Evolutionary conservation across 2,888 invertebrate genomes (phyloP), one percentile per base, ranked within the genome.

Genomic region (Drosophila macrothrix): DNA sequence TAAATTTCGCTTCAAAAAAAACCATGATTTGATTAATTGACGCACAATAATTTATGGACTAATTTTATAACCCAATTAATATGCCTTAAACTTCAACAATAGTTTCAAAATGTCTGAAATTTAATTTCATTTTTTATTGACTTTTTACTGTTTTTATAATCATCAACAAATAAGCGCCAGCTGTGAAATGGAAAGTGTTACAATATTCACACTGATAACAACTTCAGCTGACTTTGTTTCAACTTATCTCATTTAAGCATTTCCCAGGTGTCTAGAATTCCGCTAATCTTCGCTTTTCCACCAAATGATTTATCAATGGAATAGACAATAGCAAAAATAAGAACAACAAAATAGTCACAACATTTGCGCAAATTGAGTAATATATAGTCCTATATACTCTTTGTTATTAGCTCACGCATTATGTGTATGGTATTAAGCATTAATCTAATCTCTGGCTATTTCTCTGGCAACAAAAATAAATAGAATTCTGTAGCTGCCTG

Each of bases 371-470:
- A 50, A 50, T 41, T 52, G 19, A 29, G 14, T 12, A 41, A 50
- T 14, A 61, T 53, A 46, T 35, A 19, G 14, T n/a, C 6, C 29
- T 19, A 37, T 39, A 19, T 31, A 28, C 22, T 5, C 12, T n/a
- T 39, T 31, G 46, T 16, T n/a, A 37, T 28, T 43, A 16, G 14
- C 54, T 39, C 65, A 58, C 39, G 55, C 54, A 31, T 35, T 58
- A 37, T 28, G 50, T 35, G 25, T 22, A 4, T 60, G 62, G 52
- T 33, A 35, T 67, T 56, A 25, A 0, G 29, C 7, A 1, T 37
- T 77, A 68, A 79, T 79, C 80, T 78, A 74, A 77, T 77, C 77
- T 62, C n/a, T 55, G 41, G 63, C 56, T 28, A 54, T 46, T 70
- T 79, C 66, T 67, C 37, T n/a, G n/a, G 22, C 39, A 60, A 46